Percentiles rank a stretch among this genome's conserved stretches.
Conservation (phyloP, 2,888 invertebrate species). For the Melipona beecheii region DNA sequence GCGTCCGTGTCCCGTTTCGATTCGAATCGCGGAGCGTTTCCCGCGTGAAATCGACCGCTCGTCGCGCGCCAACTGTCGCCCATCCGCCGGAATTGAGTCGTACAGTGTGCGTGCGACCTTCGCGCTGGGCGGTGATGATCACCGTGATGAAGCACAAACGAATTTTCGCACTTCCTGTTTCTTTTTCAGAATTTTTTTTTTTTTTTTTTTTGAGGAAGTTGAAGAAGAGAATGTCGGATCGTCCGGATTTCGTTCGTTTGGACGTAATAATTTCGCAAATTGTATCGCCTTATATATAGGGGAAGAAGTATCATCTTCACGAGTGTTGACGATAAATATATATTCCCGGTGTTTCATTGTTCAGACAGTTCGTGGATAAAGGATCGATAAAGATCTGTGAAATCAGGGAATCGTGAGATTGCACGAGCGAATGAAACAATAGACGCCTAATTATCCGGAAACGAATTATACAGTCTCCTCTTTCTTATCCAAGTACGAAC, state of each 20-base stretch:
- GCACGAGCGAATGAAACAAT: slow-evolving; percentile 3
- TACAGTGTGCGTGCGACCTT: background rate
- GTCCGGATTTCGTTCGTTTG: background rate
- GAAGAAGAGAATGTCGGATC: background rate
- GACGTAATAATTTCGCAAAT: background rate
- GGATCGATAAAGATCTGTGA: slow-evolving; percentile 17
- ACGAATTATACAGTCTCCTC: background rate
- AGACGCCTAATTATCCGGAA: slow-evolving; percentile 21
- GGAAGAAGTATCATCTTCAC: background rate
- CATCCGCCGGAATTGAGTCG: slow-evolving; percentile 4
- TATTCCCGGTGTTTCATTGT: slow-evolving; percentile 8
- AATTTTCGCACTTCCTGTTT: background rate
- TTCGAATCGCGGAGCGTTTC: slow-evolving; percentile 3
- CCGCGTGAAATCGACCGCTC: slow-evolving; percentile 32
- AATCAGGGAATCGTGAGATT: slow-evolving; percentile 25
- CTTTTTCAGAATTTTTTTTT: background rate
- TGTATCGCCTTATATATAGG: background rate
- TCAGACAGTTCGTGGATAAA: too few species aligned
- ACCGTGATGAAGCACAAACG: background rate
- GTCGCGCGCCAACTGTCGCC: slow-evolving; percentile 28
- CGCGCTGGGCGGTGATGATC: background rate
- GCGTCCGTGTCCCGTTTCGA: background rate
- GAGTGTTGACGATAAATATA: background rate
- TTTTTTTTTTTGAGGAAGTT: background rate
- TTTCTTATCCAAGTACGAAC: background rate